phyloP scores from a whole-genome alignment of 2,113 vertebrate species.

The Gasterosteus aculeatus region DNA sequence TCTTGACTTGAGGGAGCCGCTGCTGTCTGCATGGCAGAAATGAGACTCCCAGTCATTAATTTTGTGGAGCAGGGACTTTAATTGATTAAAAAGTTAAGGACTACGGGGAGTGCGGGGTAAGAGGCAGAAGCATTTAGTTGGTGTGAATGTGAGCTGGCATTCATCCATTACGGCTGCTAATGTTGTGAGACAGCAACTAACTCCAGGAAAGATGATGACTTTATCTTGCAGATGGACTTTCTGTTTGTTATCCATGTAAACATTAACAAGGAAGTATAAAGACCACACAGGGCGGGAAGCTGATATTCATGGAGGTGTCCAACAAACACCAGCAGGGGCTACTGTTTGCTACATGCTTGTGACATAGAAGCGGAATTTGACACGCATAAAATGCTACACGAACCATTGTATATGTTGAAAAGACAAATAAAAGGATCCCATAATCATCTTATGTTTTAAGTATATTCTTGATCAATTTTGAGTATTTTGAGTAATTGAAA shows the following conservation, averaged over 20 bases:
- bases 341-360: background rate
- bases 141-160: conserved; percentile 28
- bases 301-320: background rate
- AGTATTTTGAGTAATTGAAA: background rate
- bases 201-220: conserved; percentile 1
- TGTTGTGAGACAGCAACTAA: conserved; percentile 15
- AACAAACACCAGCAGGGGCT: background rate
- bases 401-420: background rate
- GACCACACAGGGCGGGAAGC: background rate
- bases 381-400: no score
- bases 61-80: conserved; percentile 73
- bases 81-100: conserved; percentile 79
- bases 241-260: no score
- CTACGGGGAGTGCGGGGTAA: conserved; percentile 56
- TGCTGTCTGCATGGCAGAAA: conserved; percentile 71
- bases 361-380: background rate
- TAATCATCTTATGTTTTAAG: background rate
- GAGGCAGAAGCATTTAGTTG: conserved; percentile 43
- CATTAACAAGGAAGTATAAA: no score
- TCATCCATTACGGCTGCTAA: conserved; percentile 22
- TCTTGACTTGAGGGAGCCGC: conserved; percentile 75
- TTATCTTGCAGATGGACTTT: background rate
- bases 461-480: background rate
- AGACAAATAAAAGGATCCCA: background rate
- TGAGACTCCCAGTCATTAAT: conserved; percentile 77